Percentiles rank a stretch among this genome's conserved stretches.
Evolutionary conservation across 2,113 vertebrate genomes (phyloP).

Genomic region (Mustela lutreola): DNA sequence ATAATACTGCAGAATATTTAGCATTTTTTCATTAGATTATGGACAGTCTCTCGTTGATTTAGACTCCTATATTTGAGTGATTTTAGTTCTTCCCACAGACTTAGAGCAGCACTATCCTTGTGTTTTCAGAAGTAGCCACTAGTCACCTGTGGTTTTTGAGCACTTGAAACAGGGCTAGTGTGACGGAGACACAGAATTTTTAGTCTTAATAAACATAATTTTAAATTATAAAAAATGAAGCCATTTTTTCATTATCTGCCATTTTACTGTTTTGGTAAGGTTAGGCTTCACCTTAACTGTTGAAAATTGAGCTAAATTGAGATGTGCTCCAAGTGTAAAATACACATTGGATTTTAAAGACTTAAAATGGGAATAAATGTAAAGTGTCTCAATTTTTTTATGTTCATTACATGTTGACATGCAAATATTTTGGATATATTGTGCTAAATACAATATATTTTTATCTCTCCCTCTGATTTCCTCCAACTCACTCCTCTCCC

Average conservation of each 20-base stretch:
- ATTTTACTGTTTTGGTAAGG: background rate
- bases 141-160: background rate
- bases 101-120: background rate
- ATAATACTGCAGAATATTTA: background rate
- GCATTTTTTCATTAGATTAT: background rate
- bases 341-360: background rate
- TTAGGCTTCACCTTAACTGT: constrained; percentile 9
- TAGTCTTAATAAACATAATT: background rate
- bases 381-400: background rate
- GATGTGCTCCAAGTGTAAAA: background rate
- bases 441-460: background rate
- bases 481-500: no score
- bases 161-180: background rate
- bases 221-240: background rate
- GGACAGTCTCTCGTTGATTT: background rate
- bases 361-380: background rate
- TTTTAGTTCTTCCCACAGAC: background rate
- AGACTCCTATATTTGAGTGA: background rate
- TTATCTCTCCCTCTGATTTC: background rate
- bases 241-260: background rate
- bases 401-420: background rate
- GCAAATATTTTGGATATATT: background rate
- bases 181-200: background rate
- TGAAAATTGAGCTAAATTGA: background rate
- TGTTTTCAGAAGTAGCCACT: background rate